Conservation (phyloP, 2,888 invertebrate genomes). For the Pimpla rufipes region DNA sequence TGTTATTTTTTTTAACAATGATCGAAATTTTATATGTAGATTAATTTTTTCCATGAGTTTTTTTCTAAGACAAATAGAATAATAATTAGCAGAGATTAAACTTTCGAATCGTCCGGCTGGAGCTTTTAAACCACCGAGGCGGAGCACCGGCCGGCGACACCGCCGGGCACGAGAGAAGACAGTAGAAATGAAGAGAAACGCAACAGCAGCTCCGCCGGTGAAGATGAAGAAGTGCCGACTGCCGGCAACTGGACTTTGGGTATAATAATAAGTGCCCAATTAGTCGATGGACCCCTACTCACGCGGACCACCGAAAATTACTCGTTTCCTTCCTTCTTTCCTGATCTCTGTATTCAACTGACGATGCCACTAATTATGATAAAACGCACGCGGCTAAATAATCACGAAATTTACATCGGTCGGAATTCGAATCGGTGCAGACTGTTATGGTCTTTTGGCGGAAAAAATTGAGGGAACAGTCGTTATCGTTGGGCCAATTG, state of each 20-base stretch:
- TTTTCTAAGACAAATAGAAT: neutral
- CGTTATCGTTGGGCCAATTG: neutral
- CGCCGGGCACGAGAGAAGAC: neutral
- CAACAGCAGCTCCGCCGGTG: neutral
- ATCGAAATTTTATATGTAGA: neutral
- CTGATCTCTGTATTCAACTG: neutral
- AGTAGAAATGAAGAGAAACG: neutral
- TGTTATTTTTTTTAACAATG: no score
- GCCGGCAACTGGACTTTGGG: constrained; percentile 1
- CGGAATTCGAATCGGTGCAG: neutral
- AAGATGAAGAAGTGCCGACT: constrained; percentile 1
- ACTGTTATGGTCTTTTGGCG: neutral
- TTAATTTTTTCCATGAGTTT: neutral
- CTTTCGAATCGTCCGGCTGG: neutral
- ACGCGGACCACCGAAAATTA: constrained; percentile 16
- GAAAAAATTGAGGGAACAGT: neutral
- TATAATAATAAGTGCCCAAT: constrained; percentile 13
- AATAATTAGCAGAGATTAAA: neutral
- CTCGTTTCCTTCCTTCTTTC: neutral
- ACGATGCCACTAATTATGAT: neutral
- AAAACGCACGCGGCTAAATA: constrained; percentile 2
- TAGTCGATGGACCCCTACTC: constrained; percentile 8
- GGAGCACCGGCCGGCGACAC: neutral
- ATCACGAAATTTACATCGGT: constrained; percentile 10
- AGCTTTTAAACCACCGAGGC: neutral